Base-by-base conservation (phyloP, 1,140 invertebrate species). In the Maniola jurtina region DNA sequence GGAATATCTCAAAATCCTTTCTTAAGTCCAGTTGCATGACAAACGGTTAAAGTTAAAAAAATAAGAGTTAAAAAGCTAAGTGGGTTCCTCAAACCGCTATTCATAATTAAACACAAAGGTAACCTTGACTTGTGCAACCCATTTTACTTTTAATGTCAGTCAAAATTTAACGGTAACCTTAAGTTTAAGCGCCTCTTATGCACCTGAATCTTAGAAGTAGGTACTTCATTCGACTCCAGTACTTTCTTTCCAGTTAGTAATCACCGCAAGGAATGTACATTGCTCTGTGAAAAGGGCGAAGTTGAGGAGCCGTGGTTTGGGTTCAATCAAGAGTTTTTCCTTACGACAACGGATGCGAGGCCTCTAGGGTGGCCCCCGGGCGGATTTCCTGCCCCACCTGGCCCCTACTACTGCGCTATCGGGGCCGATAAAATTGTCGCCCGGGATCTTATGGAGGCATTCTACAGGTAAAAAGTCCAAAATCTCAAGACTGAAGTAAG, bases 261-360 rank as follows among this genome's bases (percentile, higher is more conserved):
- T 82, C 93, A 95, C 63, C 94, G 97, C 40, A 92, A 93, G 68
- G 83, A 89, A 0, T 98, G 97, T 81, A 90, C 94, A 0, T 93
- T 96, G 68, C 94, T 95, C 0, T 95, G 95, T 91, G 93, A 95
- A 54, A 93, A 94, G 60, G 95, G 94, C 0, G 94, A 94, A 38
- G 94, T 95, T 11, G 92, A 95, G 36, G 93, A 96, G 60, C 98
- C 98, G 0, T 99, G 98, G 98, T 99, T 99, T 83, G 98, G 98
- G 0, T 98, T 96, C 72, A 94, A 94, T 79, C 92, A 93, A 73
- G 96, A 98, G 86, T 98, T 97, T 88, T 96, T 96, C 58, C 90
- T 98, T 9, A 91, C 97, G 10, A 96, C 97, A 68, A 92, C 93
- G 25, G 96, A 97, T 79, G 88, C 89, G 2, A 92, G 94, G 64